Conservation (phyloP, 2,797 vertebrate genomes). For the Rousettus madagascariensis region DNA sequence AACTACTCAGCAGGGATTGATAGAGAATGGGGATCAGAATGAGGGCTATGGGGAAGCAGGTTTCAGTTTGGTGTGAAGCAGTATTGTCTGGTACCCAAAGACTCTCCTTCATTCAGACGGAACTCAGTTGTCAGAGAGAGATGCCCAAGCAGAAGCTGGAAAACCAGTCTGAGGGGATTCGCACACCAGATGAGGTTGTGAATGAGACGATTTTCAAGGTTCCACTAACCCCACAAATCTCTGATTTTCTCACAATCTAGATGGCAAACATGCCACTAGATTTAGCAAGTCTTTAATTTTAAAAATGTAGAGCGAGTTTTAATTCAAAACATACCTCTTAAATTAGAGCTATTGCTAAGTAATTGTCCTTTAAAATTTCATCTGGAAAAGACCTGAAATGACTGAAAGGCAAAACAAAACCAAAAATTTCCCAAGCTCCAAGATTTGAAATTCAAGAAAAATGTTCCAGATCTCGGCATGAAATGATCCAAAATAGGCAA, state of each 20-base stretch:
- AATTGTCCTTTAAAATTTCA: constrained; percentile 55
- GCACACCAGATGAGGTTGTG: neutral
- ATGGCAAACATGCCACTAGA: neutral
- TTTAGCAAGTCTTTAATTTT: constrained; percentile 11
- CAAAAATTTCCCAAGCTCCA: constrained; percentile 59
- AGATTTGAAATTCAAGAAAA: constrained; percentile 70
- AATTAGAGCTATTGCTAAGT: neutral
- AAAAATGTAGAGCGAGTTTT: neutral
- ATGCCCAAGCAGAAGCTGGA: neutral
- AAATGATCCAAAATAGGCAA: constrained; percentile 82
- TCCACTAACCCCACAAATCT: neutral
- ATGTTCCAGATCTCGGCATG: constrained; percentile 69
- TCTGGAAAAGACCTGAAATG: constrained; percentile 62
- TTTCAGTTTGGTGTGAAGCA: neutral
- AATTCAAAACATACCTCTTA: neutral
- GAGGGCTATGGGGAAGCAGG: neutral
- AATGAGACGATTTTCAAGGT: neutral
- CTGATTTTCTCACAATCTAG: neutral
- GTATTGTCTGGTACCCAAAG: neutral
- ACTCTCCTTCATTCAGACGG: neutral
- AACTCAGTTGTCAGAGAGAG: neutral
- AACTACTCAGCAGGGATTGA: neutral
- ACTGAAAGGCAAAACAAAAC: constrained; percentile 67
- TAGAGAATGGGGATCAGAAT: neutral
- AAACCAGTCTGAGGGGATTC: neutral